phyloP scores from a whole-genome alignment of 1,140 invertebrate genomes.

The Drosophila navojoa region DNA sequence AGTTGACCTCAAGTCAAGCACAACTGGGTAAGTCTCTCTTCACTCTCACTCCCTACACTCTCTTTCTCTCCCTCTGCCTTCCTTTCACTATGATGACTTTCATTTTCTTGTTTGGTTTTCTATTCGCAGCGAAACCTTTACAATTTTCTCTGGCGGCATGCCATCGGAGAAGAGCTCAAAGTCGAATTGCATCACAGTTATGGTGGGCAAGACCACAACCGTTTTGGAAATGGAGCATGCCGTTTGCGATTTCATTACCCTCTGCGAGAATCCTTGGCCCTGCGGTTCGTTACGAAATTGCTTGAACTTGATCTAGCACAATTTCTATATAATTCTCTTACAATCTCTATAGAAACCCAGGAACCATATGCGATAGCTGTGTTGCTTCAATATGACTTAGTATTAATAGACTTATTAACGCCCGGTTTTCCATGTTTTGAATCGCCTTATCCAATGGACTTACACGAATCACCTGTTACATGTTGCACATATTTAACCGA shows the following conservation, averaged over 20 bases:
- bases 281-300: slow-evolving; percentile 86
- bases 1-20: slow-evolving; percentile 96
- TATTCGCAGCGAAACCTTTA: slow-evolving; percentile 90
- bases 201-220: slow-evolving; percentile 95
- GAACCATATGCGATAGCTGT: slow-evolving; percentile 99
- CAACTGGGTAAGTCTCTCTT: slow-evolving; percentile 90
- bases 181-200: slow-evolving; percentile 97
- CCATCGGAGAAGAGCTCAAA: slow-evolving; percentile 94
- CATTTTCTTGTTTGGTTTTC: background rate
- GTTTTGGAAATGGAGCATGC: slow-evolving; percentile 99
- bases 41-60: background rate
- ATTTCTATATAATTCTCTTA: background rate
- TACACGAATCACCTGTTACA: slow-evolving; percentile 98
- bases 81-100: background rate
- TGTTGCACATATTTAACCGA: slow-evolving; percentile 98
- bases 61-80: no score
- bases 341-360: slow-evolving; percentile 90
- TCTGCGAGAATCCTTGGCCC: slow-evolving; percentile 96
- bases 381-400: slow-evolving; percentile 98
- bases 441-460: slow-evolving; percentile 99
- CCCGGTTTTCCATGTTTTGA: slow-evolving; percentile 99
- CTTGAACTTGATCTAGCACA: background rate
- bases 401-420: slow-evolving; percentile 97
- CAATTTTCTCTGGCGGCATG: slow-evolving; percentile 98
- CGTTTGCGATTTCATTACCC: slow-evolving; percentile 97